These are phyloP conservation scores for Centroberyx gerrardi DNA, from an alignment of 2,797 vertebrate genomes.

Conservation along the genomic window DNA sequence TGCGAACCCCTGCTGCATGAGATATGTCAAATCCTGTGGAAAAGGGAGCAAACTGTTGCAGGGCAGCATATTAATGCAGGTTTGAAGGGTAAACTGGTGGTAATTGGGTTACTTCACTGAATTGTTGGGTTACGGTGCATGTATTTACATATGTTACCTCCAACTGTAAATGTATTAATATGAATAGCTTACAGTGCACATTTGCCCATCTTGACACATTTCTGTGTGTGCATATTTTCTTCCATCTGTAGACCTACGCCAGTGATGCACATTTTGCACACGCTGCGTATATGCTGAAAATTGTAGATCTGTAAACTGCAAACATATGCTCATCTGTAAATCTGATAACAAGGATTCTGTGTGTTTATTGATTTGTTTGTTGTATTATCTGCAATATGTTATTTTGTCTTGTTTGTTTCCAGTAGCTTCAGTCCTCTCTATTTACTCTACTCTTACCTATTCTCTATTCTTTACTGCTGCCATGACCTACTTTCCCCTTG, in stretches of 20 bases:
- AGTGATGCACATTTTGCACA: conserved; percentile 27
- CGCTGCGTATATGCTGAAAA: conserved; percentile 33
- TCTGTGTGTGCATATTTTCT: conserved; percentile 3
- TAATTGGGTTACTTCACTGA: conserved; percentile 32
- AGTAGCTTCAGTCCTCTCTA: conserved; percentile 42
- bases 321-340: conserved; percentile 4
- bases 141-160: conserved; percentile 26
- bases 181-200: conserved; percentile 40
- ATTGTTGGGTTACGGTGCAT: conserved; percentile 3
- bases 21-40: conserved; percentile 1
- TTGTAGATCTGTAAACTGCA: conserved; percentile 42
- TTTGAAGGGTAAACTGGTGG: conserved; percentile 26
- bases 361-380: conserved; percentile 7
- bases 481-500: conserved; percentile 73
- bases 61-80: conserved; percentile 2
- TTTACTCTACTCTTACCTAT: conserved; percentile 48
- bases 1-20: conserved; percentile 19
- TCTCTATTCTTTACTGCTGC: conserved; percentile 53
- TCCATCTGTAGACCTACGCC: conserved; percentile 1
- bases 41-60: neutral
- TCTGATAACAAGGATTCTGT: conserved; percentile 8
- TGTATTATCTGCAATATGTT: neutral
- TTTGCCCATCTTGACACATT: conserved; percentile 39
- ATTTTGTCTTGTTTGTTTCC: conserved; percentile 27
- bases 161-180: conserved; percentile 17